Evolutionary conservation across 2,113 vertebrate genomes (phyloP).

Genomic region (Odontophorus gujanensis): DNA sequence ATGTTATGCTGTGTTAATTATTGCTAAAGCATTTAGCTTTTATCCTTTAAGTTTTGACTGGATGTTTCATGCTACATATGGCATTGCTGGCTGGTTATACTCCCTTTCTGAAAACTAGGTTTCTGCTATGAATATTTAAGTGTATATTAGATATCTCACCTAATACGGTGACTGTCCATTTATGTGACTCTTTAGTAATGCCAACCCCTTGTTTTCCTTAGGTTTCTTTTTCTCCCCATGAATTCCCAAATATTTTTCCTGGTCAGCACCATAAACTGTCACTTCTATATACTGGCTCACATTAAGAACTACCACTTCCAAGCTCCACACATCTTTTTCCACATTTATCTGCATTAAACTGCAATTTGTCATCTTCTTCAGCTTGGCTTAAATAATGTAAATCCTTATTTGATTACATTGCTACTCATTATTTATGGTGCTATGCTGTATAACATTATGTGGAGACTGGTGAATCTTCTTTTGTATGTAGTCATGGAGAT

Average conservation of each 20-base stretch:
- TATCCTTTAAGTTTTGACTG: not conserved
- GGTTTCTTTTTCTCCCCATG: not conserved
- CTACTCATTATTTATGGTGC: constrained; percentile 54
- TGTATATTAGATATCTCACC: not conserved
- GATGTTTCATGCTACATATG: not conserved
- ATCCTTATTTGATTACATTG: constrained; percentile 36
- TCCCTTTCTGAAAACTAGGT: not conserved
- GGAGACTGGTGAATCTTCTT: constrained; percentile 36
- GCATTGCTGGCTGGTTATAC: not conserved
- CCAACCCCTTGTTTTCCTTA: not conserved
- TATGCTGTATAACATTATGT: not conserved
- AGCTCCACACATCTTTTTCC: constrained; percentile 17
- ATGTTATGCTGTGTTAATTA: not conserved
- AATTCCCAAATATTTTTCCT: not conserved
- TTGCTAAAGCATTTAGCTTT: not conserved
- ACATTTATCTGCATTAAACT: constrained; percentile 29
- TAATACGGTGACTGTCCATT: not conserved
- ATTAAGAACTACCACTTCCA: constrained; percentile 46
- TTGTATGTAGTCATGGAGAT: constrained; percentile 51
- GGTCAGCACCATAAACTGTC: not conserved
- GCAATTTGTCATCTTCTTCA: constrained; percentile 55
- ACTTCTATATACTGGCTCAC: constrained; percentile 12
- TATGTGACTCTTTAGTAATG: not conserved
- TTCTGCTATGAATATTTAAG: not conserved
- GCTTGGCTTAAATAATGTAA: constrained; percentile 63